Evolutionary conservation across 2,888 invertebrate species (phyloP), one percentile per base, ranked within the genome.

Genomic region (Drosophila rubida): DNA sequence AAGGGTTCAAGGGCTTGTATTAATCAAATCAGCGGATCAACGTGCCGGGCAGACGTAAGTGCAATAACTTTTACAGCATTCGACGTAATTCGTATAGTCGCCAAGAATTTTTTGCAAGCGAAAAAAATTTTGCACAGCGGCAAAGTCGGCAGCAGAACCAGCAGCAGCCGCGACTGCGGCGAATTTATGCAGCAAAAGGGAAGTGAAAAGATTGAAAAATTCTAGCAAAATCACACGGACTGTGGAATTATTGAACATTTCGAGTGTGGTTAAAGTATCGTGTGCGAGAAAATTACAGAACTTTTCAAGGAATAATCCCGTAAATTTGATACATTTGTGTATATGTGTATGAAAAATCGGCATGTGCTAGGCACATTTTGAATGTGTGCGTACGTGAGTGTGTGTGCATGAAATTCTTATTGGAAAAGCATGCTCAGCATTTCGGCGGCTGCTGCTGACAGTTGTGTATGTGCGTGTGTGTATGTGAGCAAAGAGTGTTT

Each of bases 401-500:
- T 53, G 62, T 79, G 69, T 72, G 72, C 55, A 54, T 79, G 58
- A 80, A 71, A 86, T 83, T 88, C 81, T 80, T 83, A 83, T 80
- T 83, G 81, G 87, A 83, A 86, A 83, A 86, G 86, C 88, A 75
- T 87, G 82, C 80, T 86, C 87, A 81, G 80, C 88, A 80, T 80
- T 80, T 80, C 84, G 87, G 81, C 74, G 84, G 78, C 75, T 53
- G 75, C 78, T 51, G 51, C 58, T 46, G 69, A 69, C 69, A 69
- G 64, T 78, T 78, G 78, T 45, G n/a, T 50, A 41, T 75, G 41
- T 50, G 42, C 35, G 27, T 61, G 39, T 57, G 41, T 60, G 48
- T 32, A 39, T 45, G 53, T 42, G 48, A 48, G 48, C 42, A n/a
- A n/a, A n/a, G 55, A 59, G 42, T 65, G 54, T 39, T 50, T 37